Base-by-base conservation (phyloP, 2,797 vertebrate genomes). In the Molossus molossus region DNA sequence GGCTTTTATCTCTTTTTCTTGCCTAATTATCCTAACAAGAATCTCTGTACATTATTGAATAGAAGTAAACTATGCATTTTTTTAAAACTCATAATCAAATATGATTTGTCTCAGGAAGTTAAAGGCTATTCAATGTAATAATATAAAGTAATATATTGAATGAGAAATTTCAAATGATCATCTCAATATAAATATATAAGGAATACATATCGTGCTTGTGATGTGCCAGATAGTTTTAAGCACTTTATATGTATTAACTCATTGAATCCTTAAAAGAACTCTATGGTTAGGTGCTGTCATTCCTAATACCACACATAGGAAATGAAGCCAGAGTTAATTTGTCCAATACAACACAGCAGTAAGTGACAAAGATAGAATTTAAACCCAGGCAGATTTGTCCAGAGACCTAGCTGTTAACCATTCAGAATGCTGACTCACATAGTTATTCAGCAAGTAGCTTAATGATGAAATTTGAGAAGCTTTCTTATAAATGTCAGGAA, bases 71-170 rank as follows among this genome's bases (percentile, higher is more conserved):
- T 25, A 73, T 33, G 7, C 48, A n/a, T 67, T 85, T 88, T 88
- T 94, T 94, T 13, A 69, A 86, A 91, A 67, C 21, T 77, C 23
- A 75, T 76, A 80, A 55, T 91, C 29, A 92, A 29, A 48, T 64
- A 72, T 76, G 55, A 70, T 23, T 87, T 79, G 72, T 11, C 8
- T 55, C 23, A 23, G 73, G 12, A 79, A 90, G 27, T 64, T 90
- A 75, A 94, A 91, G 14, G 9, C 8, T 81, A 77, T 67, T 96
- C 29, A 57, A 88, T 67, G 79, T 48, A 75, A 96, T 58, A 93
- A 64, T 55, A 81, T 33, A 29, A 95, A 85, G 21, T 53, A 86
- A 79, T 55, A 58, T 53, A 81, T 25, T 72, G 21, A 65, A 81
- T 69, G 58, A 88, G 21, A 89, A 73, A 82, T 86, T 91, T 91